phyloP scores from a whole-genome alignment of 35 echinoderm and acorn worm genomes.

The Holothuria glaberrima region DNA sequence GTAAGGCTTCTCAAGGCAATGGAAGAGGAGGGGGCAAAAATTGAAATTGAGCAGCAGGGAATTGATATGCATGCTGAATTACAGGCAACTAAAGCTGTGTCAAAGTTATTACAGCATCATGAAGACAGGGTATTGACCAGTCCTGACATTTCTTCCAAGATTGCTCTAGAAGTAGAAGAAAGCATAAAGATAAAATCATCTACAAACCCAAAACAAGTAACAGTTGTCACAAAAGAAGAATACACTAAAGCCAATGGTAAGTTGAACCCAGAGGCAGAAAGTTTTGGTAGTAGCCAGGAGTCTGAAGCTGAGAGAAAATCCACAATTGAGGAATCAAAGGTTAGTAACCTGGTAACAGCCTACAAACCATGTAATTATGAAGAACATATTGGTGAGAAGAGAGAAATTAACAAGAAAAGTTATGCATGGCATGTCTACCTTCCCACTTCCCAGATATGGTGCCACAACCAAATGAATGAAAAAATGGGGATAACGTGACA shows the following conservation, averaged over 20 bases:
- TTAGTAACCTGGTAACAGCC: no score
- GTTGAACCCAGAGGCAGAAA: no score
- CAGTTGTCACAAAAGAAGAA: neutral
- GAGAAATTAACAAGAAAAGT: no score
- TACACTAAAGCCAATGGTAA: no score
- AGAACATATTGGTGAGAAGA: no score
- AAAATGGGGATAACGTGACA: neutral
- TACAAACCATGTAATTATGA: no score
- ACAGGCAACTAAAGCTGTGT: slow-evolving; percentile 14
- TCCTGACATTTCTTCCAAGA: neutral
- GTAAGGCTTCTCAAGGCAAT: neutral
- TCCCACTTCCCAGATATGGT: neutral
- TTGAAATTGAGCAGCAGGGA: slow-evolving; percentile 33
- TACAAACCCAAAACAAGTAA: neutral
- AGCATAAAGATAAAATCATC: slow-evolving; percentile 20
- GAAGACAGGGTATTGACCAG: neutral
- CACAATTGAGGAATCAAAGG: no score
- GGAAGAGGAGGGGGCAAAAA: neutral
- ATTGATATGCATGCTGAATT: slow-evolving; percentile 25
- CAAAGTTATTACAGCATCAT: slow-evolving; percentile 22
- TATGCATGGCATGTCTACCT: no score
- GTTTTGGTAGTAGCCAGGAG: neutral
- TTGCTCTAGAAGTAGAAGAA: slow-evolving; percentile 11
- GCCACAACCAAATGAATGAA: neutral
- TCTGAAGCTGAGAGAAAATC: no score